Evolutionary conservation across 1,140 invertebrate species (phyloP).

Genomic region (Orchesella cincta): DNA sequence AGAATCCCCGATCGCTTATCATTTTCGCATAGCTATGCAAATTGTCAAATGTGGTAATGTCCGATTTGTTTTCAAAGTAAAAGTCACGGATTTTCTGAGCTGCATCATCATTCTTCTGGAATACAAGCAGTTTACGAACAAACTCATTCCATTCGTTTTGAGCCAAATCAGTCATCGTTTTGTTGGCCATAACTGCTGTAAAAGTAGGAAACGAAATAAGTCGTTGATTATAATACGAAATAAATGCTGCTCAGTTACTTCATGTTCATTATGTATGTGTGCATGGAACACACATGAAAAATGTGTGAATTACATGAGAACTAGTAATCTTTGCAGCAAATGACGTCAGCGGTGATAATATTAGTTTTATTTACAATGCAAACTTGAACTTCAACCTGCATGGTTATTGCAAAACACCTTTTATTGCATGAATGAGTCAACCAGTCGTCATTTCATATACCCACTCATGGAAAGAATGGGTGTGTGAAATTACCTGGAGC

Average conservation of each 20-base stretch:
- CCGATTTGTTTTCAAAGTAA: constrained; percentile 31
- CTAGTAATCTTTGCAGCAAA: no score
- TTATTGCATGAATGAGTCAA: not conserved
- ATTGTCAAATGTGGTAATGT: constrained; percentile 25
- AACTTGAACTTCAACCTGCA: not conserved
- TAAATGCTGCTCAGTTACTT: no score
- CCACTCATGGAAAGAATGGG: no score
- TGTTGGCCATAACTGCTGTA: constrained; percentile 41
- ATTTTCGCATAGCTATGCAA: constrained; percentile 38
- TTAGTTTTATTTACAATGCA: no score
- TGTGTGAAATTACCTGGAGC: no score
- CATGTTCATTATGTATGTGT: no score
- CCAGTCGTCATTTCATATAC: no score
- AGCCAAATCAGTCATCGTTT: constrained; percentile 32
- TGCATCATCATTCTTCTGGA: constrained; percentile 27
- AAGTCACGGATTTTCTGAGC: constrained; percentile 40
- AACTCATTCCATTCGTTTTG: constrained; percentile 34
- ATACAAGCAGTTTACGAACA: constrained; percentile 31
- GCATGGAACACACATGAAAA: no score
- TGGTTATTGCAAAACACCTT: not conserved
- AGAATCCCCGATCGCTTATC: constrained; percentile 41
- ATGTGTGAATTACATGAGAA: no score
- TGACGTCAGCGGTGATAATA: no score
- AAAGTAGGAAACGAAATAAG: not conserved
- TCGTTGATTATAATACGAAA: no score